A percentile compares a stretch with the other conserved stretches of the same genome.
Evolutionary conservation across 2,888 invertebrate genomes (phyloP).

Genomic region (Entomobrya proxima): DNA sequence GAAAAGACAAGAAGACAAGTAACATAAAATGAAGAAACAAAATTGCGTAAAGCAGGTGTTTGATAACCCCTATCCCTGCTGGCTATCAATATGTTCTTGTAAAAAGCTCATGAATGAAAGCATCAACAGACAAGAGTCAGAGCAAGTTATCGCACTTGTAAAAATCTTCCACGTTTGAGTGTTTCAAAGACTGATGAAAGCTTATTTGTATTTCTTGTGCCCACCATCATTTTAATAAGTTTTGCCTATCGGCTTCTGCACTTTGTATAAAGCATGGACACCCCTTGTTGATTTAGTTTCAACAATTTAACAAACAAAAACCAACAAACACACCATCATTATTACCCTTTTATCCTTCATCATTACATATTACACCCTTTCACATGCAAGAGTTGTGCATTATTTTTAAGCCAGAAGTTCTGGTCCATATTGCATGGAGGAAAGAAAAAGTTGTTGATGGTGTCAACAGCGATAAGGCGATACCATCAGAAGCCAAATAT

Average conservation of each 20-base stretch:
- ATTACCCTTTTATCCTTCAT: neutral
- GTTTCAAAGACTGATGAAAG: conserved; percentile 41
- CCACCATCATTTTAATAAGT: conserved; percentile 60
- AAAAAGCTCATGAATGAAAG: conserved; percentile 46
- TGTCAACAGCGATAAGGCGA: too few relatives aligned
- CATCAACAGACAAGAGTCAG: neutral
- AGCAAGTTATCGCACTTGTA: neutral
- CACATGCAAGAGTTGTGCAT: too few relatives aligned
- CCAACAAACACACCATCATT: neutral
- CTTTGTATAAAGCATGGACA: neutral
- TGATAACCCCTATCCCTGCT: conserved; percentile 60
- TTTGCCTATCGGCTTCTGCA: conserved; percentile 47
- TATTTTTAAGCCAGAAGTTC: too few relatives aligned
- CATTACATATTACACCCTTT: too few relatives aligned
- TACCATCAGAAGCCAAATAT: too few relatives aligned
- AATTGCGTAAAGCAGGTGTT: conserved; percentile 62
- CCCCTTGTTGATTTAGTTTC: neutral
- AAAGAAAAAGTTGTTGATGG: too few relatives aligned
- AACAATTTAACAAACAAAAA: neutral
- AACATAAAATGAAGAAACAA: conserved; percentile 1
- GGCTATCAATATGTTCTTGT: conserved; percentile 52
- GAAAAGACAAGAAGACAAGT: neutral
- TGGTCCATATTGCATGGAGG: too few relatives aligned
- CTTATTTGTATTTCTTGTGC: conserved; percentile 51
- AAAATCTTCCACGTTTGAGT: neutral